phyloP scores from a whole-genome alignment of 1,140 invertebrate genomes.

The Drosophila pallidifrons region DNA sequence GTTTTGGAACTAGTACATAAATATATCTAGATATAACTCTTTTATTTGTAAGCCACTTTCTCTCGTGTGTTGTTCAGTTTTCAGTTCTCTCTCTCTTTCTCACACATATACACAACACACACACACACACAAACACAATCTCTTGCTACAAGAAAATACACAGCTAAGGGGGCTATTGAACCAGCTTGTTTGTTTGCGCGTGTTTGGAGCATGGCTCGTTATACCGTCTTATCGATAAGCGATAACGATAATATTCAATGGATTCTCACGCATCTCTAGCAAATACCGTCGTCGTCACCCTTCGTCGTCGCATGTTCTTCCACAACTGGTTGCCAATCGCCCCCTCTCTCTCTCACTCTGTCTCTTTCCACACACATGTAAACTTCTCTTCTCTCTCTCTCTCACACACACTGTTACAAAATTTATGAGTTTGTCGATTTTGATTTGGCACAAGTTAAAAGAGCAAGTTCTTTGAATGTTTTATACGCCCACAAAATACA shows the following conservation, averaged over 20 bases:
- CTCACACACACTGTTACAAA: constrained; percentile 7
- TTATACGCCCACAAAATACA: constrained; percentile 28
- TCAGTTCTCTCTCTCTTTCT: constrained; percentile 36
- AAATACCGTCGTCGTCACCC: not conserved
- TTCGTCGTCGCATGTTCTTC: constrained; percentile 20
- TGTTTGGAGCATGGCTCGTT: constrained; percentile 22
- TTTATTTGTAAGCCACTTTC: constrained; percentile 37
- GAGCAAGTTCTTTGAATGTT: constrained; percentile 47
- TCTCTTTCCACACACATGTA: constrained; percentile 4
- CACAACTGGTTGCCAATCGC: constrained; percentile 34
- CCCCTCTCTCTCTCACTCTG: constrained; percentile 21
- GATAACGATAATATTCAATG: constrained; percentile 23
- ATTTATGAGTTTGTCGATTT: constrained; percentile 16
- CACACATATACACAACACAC: not conserved
- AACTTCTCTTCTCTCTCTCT: not conserved
- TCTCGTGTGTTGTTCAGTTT: constrained; percentile 44
- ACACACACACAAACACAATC: not conserved
- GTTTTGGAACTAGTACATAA: constrained; percentile 44
- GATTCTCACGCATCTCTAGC: constrained; percentile 3
- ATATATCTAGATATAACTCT: constrained; percentile 40
- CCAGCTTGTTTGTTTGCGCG: constrained; percentile 18
- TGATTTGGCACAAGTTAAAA: constrained; percentile 40
- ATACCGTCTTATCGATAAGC: constrained; percentile 23
- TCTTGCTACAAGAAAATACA: constrained; percentile 15
- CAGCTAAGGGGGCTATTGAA: constrained; percentile 21